Evolutionary conservation across 2,888 invertebrate genomes (phyloP).

Genomic region (Napeogenes inachia): DNA sequence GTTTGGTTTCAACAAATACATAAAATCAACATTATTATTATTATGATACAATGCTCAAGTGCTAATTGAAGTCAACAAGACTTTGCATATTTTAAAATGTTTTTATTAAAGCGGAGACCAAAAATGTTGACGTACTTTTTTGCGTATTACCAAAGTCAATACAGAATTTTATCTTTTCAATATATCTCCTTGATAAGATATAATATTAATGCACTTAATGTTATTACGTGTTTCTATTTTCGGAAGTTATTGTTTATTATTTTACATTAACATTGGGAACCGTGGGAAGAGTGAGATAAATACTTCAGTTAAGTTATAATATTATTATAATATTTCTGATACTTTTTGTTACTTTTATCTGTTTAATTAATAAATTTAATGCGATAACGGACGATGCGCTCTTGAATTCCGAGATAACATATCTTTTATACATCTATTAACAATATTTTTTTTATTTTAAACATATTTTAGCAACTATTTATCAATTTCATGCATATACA

Average conservation of each 20-base stretch:
- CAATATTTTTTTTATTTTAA: too few relatives aligned
- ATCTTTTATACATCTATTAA: too few relatives aligned
- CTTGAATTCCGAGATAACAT: too few relatives aligned
- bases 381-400: too few relatives aligned
- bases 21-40: constrained; percentile 6
- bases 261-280: constrained; percentile 9
- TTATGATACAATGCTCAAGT: constrained; percentile 9
- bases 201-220: constrained; percentile 19
- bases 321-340: too few relatives aligned
- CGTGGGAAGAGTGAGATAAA: constrained; percentile 8
- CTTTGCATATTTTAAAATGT: constrained; percentile 9
- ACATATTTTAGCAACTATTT: not conserved
- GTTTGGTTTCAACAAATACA: constrained; percentile 2
- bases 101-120: constrained; percentile 9
- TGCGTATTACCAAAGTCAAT: constrained; percentile 15
- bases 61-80: constrained; percentile 20
- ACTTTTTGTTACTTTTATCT: too few relatives aligned
- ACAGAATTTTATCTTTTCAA: constrained; percentile 11
- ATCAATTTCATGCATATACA: not conserved
- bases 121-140: constrained; percentile 8
- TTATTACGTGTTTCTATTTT: constrained; percentile 8
- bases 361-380: too few relatives aligned
- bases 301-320: not conserved
- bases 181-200: constrained; percentile 17
- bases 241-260: constrained; percentile 8